Evolutionary conservation across 1,140 invertebrate genomes (phyloP), one percentile per base, ranked within the genome.

Genomic region (Neoseiulus cucumeris): DNA sequence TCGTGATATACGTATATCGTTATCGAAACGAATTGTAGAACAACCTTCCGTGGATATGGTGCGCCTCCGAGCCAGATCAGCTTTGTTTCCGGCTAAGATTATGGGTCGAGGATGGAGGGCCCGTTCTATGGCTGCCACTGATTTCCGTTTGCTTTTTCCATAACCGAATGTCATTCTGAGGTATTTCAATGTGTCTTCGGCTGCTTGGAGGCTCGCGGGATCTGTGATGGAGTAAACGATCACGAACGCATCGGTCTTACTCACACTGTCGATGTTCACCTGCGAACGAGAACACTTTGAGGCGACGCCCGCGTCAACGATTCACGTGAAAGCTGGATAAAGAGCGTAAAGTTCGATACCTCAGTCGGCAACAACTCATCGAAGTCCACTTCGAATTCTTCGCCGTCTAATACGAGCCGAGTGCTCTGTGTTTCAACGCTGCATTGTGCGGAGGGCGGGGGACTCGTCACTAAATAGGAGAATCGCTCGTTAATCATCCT

Each of bases 11-110:
- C 9, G 4, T 6, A 9, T 6, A 4, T 39, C 33, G 4, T 9
- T 9, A 39, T 39, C 33, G 33, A 39, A 4, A 39, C 9, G 33
- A 39, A 39, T 6, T 4, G 33, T 4, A 39, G 9, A 39, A 6
- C 22, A 77, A 94, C 91, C 92, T 82, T 92, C 86, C 25, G 85
- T 83, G n/a, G 86, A 85, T 14, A 96, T 87, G 22, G 86, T 84
- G 73, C 91, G 80, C 72, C 87, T 90, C 68, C 93, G 79, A 29
- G 89, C 93, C 70, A 97, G 80, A 76, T 97, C 93, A 66, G 90
- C 86, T 79, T 97, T 97, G 76, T 97, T 97, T 18, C 84, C 93
- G 4, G 92, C 91, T 39, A 97, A 76, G 67, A 97, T 86, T 41
- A 88, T 83, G 0, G 91, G 85, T 70, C 84, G 79, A 1, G 81